Conservation (phyloP, 2,797 vertebrate genomes). For the Poeciliopsis turneri region DNA sequence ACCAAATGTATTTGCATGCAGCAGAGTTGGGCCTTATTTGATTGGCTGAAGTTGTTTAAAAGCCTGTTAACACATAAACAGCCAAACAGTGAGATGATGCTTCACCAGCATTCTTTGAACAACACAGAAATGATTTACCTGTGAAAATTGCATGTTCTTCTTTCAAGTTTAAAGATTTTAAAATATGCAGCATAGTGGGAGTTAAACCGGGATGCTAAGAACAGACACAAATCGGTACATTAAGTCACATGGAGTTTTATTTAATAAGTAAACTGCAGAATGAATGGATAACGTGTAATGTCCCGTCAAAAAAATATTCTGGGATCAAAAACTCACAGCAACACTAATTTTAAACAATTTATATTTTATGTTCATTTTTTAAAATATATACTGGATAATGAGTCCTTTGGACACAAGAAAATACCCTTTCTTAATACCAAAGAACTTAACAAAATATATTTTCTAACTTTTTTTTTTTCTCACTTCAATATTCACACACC, state of each 20-base stretch:
- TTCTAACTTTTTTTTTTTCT: not conserved
- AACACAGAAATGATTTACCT: conserved; percentile 9
- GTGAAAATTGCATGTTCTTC: not conserved
- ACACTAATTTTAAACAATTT: not conserved
- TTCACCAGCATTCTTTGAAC: not conserved
- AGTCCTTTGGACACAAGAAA: not conserved
- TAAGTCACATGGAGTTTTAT: not conserved
- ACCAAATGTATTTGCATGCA: not conserved
- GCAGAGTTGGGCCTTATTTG: not conserved
- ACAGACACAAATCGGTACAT: not conserved
- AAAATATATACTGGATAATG: not conserved
- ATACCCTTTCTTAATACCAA: not conserved
- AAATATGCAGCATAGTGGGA: not conserved
- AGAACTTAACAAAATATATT: not conserved
- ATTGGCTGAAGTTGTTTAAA: conserved; percentile 42
- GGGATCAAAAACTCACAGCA: not conserved
- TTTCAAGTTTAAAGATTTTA: conserved; percentile 3
- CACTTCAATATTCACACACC: no score
- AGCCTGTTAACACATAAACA: not conserved
- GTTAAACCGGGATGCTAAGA: not conserved
- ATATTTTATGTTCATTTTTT: no score
- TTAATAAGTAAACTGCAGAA: not conserved
- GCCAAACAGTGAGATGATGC: conserved; percentile 1
- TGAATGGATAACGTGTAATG: not conserved
- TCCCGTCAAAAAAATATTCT: not conserved